Evolutionary conservation across 2,888 invertebrate genomes (phyloP).

Genomic region (Habrosyne pyritoides): DNA sequence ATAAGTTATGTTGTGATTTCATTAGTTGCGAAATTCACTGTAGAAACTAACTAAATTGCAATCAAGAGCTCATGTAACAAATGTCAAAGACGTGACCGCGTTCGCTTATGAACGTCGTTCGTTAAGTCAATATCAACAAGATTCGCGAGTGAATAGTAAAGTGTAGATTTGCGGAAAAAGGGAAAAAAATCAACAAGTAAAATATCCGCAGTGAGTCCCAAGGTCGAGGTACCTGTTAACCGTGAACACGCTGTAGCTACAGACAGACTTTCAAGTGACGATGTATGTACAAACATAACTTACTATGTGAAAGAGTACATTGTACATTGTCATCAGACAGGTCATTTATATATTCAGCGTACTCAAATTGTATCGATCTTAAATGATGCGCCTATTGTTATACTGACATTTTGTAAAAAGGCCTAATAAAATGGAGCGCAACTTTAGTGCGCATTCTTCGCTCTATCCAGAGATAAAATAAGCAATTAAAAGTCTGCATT

Average conservation of each 20-base stretch:
- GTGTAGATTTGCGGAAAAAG: conserved; percentile 70
- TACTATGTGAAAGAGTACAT: conserved; percentile 37
- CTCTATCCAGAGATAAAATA: neutral
- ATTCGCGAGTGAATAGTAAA: conserved; percentile 44
- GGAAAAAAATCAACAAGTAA: conserved; percentile 64
- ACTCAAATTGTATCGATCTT: conserved; percentile 5
- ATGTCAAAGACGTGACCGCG: conserved; percentile 42
- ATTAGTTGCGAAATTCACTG: too few species aligned
- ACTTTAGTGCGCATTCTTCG: neutral
- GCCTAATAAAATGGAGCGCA: neutral
- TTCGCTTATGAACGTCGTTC: conserved; percentile 18
- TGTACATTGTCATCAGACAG: conserved; percentile 37
- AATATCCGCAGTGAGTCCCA: conserved; percentile 72
- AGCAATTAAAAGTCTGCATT: neutral
- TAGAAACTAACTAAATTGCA: conserved; percentile 8
- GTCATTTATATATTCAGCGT: conserved; percentile 17
- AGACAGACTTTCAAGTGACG: conserved; percentile 71
- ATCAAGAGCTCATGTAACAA: conserved; percentile 17
- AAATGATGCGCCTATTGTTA: neutral
- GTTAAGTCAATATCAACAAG: conserved; percentile 24
- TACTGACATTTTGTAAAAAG: neutral
- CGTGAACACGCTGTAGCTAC: conserved; percentile 61
- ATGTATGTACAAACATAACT: conserved; percentile 46
- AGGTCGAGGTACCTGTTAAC: conserved; percentile 74
- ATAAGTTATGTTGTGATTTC: too few species aligned